Evolutionary conservation across 2,888 invertebrate genomes (phyloP).

Genomic region (Acrobasis suavella): DNA sequence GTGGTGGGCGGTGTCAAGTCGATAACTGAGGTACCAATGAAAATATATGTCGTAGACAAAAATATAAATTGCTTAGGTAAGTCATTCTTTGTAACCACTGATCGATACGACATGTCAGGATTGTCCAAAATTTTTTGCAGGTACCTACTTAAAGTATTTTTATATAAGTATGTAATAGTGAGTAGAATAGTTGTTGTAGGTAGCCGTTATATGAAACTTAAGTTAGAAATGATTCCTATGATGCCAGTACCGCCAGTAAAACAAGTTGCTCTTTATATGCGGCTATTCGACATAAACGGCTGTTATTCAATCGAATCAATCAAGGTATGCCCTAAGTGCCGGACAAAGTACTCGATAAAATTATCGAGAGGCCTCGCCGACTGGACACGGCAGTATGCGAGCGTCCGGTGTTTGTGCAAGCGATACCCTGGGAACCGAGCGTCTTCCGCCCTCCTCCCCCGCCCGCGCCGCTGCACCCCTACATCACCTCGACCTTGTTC

Average conservation of each 20-base stretch:
- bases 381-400: constrained; percentile 42
- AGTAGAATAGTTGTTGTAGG: too few species aligned
- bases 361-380: constrained; percentile 36
- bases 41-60: too few species aligned
- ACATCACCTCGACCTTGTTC: constrained; percentile 45
- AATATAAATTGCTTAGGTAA: too few species aligned
- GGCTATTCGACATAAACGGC: not conserved
- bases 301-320: constrained; percentile 11
- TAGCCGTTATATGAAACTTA: too few species aligned
- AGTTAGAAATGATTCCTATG: not conserved
- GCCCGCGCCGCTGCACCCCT: constrained; percentile 39
- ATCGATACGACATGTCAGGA: too few species aligned
- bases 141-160: too few species aligned
- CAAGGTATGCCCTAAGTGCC: constrained; percentile 10
- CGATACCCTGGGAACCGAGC: constrained; percentile 77
- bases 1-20: not conserved
- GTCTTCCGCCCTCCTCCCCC: constrained; percentile 56
- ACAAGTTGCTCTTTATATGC: not conserved
- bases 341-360: constrained; percentile 33
- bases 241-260: not conserved
- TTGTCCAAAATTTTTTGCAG: too few species aligned
- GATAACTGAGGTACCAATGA: not conserved
- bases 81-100: too few species aligned
- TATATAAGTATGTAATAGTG: too few species aligned
- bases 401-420: constrained; percentile 76